Percentiles rank a stretch among this genome's conserved stretches.
Conservation (phyloP, 2,888 invertebrate species). For the Eupithecia subfuscata region DNA sequence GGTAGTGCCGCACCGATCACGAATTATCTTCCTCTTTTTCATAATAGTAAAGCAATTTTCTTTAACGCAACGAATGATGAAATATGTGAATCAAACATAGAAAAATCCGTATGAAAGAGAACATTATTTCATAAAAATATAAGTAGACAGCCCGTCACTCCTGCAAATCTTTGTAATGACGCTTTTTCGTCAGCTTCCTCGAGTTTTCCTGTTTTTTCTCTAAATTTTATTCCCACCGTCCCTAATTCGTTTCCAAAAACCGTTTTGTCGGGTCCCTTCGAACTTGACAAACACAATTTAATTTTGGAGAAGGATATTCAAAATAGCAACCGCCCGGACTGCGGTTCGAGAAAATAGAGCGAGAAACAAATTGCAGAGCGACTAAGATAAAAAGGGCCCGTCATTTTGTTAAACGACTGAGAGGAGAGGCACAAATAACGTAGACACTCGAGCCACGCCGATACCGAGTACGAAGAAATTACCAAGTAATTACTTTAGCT, state of each 20-base stretch:
- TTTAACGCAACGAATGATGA: too few relatives aligned
- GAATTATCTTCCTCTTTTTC: too few relatives aligned
- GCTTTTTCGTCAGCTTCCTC: neutral
- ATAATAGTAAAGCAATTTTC: too few relatives aligned
- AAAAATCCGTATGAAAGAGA: neutral
- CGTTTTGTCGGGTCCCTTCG: conserved; percentile 13
- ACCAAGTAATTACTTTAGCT: conserved; percentile 31
- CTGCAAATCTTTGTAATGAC: neutral
- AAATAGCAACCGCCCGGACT: conserved; percentile 67
- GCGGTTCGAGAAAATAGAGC: conserved; percentile 77
- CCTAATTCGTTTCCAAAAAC: conserved; percentile 16
- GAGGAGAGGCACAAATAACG: conserved; percentile 68
- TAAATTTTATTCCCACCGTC: neutral
- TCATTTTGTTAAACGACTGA: conserved; percentile 80
- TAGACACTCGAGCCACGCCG: conserved; percentile 56
- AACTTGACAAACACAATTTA: conserved; percentile 60
- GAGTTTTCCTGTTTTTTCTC: neutral
- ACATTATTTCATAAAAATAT: neutral
- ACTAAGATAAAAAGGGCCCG: conserved; percentile 81
- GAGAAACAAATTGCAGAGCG: conserved; percentile 77
- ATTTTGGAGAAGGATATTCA: conserved; percentile 74
- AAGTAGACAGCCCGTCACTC: neutral
- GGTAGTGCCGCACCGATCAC: too few relatives aligned
- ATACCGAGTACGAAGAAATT: conserved; percentile 44
- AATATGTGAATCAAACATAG: too few relatives aligned